Evolutionary conservation across 1,140 invertebrate species (phyloP).

Genomic region (Tetragnatha versicolor): DNA sequence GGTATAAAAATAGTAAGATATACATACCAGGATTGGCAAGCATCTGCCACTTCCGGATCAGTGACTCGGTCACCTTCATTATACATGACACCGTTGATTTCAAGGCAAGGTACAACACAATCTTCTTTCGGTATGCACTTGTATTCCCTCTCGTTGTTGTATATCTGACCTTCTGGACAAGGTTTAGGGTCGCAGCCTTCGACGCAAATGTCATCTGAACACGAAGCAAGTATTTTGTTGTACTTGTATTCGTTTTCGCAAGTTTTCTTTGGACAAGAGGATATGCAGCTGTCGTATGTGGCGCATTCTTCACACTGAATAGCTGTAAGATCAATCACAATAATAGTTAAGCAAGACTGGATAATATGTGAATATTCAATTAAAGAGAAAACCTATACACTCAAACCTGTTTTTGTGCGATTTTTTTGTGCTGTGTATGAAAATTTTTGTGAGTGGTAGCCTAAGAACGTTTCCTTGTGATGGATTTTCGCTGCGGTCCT

Average conservation of each 20-base stretch:
- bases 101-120: conserved; percentile 77
- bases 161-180: conserved; percentile 75
- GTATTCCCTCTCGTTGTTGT: conserved; percentile 72
- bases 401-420: no score
- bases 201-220: conserved; percentile 76
- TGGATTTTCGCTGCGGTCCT: no score
- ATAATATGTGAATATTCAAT: no score
- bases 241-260: conserved; percentile 80
- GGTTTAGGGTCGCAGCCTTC: conserved; percentile 78
- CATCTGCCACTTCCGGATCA: conserved; percentile 69
- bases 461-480: no score
- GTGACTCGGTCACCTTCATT: conserved; percentile 55
- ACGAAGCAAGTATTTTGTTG: conserved; percentile 68
- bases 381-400: no score
- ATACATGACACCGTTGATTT: conserved; percentile 43
- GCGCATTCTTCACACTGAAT: conserved; percentile 87
- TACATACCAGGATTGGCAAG: conserved; percentile 77
- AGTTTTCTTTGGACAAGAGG: conserved; percentile 80
- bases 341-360: no score
- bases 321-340: conserved; percentile 68
- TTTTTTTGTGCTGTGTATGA: no score
- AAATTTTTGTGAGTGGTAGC: no score
- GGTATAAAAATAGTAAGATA: no score
- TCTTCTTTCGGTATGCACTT: conserved; percentile 75
- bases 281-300: conserved; percentile 80